Evolutionary conservation across 2,797 vertebrate species (phyloP).

Genomic region (Galagoides demidoff): DNA sequence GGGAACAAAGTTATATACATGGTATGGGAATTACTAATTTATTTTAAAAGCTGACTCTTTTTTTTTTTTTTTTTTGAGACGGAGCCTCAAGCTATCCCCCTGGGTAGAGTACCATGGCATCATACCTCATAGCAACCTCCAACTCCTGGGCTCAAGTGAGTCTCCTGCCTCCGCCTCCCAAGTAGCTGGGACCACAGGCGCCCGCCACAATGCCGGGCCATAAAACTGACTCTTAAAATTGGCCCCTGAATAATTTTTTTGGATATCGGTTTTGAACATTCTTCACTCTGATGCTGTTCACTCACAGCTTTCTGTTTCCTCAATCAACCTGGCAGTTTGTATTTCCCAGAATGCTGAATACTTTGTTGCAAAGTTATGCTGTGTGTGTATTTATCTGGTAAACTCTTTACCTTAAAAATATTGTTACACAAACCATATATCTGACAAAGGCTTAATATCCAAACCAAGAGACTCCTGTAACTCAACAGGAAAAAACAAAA

Average conservation of each 20-base stretch:
- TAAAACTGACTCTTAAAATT: not conserved
- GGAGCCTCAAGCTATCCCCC: no score
- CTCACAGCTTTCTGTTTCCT: not conserved
- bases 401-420: not conserved
- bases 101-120: no score
- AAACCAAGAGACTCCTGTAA: not conserved
- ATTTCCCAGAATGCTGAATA: not conserved
- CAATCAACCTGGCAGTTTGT: not conserved
- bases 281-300: not conserved
- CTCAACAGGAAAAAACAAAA: not conserved
- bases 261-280: not conserved
- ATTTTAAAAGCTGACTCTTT: not conserved
- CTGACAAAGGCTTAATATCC: not conserved
- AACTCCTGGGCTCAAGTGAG: no score
- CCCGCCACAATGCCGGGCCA: no score
- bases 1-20: not conserved
- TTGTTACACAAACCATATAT: not conserved
- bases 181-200: no score
- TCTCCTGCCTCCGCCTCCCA: no score
- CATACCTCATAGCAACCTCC: no score
- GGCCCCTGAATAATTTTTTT: not conserved
- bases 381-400: not conserved
- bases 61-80: no score
- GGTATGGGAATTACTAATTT: not conserved
- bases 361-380: not conserved